These are phyloP conservation scores for Hipparchia semele DNA, from an alignment of 2,888 invertebrate genomes.

Conservation along the genomic window DNA sequence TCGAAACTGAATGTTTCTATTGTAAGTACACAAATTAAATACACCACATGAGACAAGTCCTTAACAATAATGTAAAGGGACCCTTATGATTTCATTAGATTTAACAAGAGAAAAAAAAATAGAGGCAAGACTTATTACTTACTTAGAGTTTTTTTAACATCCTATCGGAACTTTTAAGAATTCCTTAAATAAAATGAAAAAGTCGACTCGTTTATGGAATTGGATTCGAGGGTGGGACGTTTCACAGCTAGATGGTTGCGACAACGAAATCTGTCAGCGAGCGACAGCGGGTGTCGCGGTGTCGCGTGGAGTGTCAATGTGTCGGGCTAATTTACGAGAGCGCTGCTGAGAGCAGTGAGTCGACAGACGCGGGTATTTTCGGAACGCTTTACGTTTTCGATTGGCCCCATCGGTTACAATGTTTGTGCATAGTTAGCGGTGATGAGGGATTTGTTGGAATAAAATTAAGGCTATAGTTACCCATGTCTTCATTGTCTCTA, in stretches of 20 bases:
- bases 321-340: conserved; percentile 46
- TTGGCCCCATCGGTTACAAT: conserved; percentile 36
- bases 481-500: not conserved
- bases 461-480: not conserved
- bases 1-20: too few relatives aligned
- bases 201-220: conserved; percentile 8
- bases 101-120: too few relatives aligned
- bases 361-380: conserved; percentile 45
- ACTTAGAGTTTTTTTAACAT: not conserved
- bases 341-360: conserved; percentile 37
- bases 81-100: too few relatives aligned
- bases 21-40: too few relatives aligned
- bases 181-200: conserved; percentile 17
- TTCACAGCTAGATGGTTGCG: conserved; percentile 35
- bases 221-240: conserved; percentile 24
- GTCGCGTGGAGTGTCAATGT: conserved; percentile 52
- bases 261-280: conserved; percentile 54
- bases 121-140: too few relatives aligned
- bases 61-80: too few relatives aligned
- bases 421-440: conserved; percentile 8
- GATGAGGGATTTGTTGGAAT: not conserved
- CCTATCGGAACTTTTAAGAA: not conserved
- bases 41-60: too few relatives aligned
- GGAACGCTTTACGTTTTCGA: conserved; percentile 45
- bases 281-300: conserved; percentile 50